These are phyloP conservation scores for Eurosta solidaginis DNA, from an alignment of 1,140 invertebrate species.

Conservation along the genomic window DNA sequence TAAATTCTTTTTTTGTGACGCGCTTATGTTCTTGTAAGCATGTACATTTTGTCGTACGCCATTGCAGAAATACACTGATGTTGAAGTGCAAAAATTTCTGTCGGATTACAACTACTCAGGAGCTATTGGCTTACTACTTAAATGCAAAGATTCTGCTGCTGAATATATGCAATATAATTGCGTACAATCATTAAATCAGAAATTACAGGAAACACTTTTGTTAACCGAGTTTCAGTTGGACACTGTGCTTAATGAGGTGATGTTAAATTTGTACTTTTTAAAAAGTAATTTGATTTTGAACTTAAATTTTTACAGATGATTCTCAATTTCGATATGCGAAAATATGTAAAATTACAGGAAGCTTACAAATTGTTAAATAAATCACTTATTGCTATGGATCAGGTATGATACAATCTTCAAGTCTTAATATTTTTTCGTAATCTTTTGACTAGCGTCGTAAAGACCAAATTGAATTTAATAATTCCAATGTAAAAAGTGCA, in stretches of 20 bases:
- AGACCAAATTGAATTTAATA: too few relatives aligned
- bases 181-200: conserved; percentile 81
- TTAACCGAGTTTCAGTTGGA: conserved; percentile 92
- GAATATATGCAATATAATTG: conserved; percentile 84
- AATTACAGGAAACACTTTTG: conserved; percentile 89
- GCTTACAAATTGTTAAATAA: conserved; percentile 87
- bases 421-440: too few relatives aligned
- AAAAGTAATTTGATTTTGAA: background rate
- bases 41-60: too few relatives aligned
- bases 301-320: conserved; percentile 64
- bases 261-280: conserved; percentile 34
- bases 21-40: background rate
- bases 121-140: conserved; percentile 84
- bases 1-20: background rate
- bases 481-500: too few relatives aligned
- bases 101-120: conserved; percentile 85
- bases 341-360: conserved; percentile 79
- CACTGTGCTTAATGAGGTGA: conserved; percentile 78
- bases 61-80: conserved; percentile 79
- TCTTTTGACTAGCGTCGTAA: too few relatives aligned
- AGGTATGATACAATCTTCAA: conserved; percentile 70
- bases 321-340: conserved; percentile 72
- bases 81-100: conserved; percentile 79
- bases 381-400: conserved; percentile 89
- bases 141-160: conserved; percentile 83